Evolutionary conservation across 2,888 invertebrate species (phyloP), one percentile per base, ranked within the genome.

Genomic region (Desoria tigrina): DNA sequence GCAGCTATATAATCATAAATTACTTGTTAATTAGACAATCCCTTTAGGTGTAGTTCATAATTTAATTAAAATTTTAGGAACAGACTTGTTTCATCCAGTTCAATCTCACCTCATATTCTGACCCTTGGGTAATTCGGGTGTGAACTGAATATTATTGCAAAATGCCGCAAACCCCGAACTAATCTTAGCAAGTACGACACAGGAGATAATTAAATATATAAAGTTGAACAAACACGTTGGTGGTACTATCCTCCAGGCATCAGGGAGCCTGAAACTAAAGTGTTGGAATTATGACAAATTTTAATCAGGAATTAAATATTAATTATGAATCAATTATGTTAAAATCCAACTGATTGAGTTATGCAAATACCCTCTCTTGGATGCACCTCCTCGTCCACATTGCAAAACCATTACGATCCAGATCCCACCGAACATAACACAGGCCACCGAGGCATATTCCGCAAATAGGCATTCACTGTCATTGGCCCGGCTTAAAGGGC

Each of bases 241-340:
- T 23, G 72, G 72, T 3, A 72, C 72, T 24, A 72, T 72, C 56
- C 72, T 64, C 72, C 72, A 72, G 0, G 72, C 67, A 21, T 69
- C 67, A 4, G 72, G 69, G 11, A 72, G 55, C 26, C 71, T 68
- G 37, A 37, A 68, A 42, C 39, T 45, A n/a, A 56, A 55, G 14
- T 28, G 49, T 21, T 57, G 39, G 42, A 59, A 23, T 58, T 11
- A 58, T 39, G 42, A 39, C 9, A 21, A 32, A 42, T 28, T n/a
- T 18, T 54, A 18, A 9, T 50, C 11, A 60, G 32, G 32, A n/a
- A n/a, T n/a, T 6, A 28, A 27, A 39, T 50, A 51, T 14, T 45
- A 18, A 21, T 18, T 45, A 45, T 18, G 9, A 16, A 51, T 24
- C 6, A 51, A 51, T 24, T 18, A 24, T 49, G 9, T 39, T 16